Conservation (phyloP, 1,140 invertebrate species). For the Dinothrombium tinctorium region DNA sequence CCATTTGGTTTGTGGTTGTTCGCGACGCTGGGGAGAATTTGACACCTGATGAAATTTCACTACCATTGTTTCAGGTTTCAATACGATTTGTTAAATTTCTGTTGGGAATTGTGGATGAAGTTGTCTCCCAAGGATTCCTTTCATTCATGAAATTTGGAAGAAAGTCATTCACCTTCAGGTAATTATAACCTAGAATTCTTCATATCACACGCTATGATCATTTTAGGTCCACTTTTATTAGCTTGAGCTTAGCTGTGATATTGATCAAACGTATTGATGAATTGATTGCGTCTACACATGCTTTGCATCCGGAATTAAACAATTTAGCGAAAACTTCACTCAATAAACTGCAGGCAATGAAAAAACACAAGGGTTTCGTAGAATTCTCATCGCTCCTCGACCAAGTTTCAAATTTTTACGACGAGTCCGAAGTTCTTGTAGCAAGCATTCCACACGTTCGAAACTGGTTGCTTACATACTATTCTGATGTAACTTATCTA, state of each 20-base stretch:
- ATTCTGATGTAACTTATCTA: not conserved
- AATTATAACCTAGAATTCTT: not conserved
- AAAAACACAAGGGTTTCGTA: not conserved
- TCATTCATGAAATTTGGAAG: constrained; percentile 3
- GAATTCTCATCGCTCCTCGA: not conserved
- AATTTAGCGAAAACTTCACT: not conserved
- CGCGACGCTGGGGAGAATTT: not conserved
- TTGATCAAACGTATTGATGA: not conserved
- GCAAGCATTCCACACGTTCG: not conserved
- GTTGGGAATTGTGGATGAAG: not conserved
- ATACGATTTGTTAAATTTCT: not conserved
- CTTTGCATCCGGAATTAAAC: not conserved
- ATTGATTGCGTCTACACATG: not conserved
- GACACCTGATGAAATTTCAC: not conserved
- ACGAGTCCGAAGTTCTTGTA: not conserved
- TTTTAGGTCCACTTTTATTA: not conserved
- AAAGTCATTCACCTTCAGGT: not conserved
- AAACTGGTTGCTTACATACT: not conserved
- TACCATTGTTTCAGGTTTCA: not conserved
- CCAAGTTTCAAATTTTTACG: not conserved
- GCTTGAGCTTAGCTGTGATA: not conserved
- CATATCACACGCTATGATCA: not conserved
- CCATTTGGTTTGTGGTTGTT: not conserved
- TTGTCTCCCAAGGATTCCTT: not conserved
- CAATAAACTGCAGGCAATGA: not conserved